Evolutionary conservation across 2,113 vertebrate genomes (phyloP), one percentile per base, ranked within the genome.

Genomic region (Speoplatyrhinus poulsoni): DNA sequence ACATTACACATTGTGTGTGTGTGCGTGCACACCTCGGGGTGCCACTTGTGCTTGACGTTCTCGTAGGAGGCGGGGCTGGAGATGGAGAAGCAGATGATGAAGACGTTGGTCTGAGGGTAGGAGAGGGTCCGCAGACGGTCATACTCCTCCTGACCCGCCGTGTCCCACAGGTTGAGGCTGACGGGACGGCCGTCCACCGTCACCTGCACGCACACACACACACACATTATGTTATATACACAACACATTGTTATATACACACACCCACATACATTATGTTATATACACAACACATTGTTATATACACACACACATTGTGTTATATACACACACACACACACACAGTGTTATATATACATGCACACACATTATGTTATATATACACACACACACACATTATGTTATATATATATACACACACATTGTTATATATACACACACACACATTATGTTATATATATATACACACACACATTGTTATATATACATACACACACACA

Each of bases 21-120:
- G 36, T 8, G 36, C 11, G 3, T 66, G 60, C 81, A 95, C 65
- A 98, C 96, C 89, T 98, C 96, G 0, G 96, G 96, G 61, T 98
- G 95, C 96, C 96, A 98, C 88, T 98, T 98, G 93, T 96, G 96
- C 85, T 95, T 95, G 85, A 98, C 88, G 8, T 98, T 98, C 91
- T 98, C 95, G 0, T 96, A 98, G 77, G 96, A 98, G 11, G 96
- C 93, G 0, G 96, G 96, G 85, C 96, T 96, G 75, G 96, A 95
- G 52, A 98, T 96, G 90, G 96, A 96, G 93, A 97, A 98, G 87
- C 96, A 98, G 92, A 98, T 95, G 92, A 98, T 91, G 72, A 98
- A 98, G 90, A 98, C 95, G 54, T 97, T 95, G 90, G 95, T 98
- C 89, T 98, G 96, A 0, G 96, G 96, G 76, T 98, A 98, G 76